Conservation (phyloP, 2,113 vertebrate species). For the Galeopterus variegatus region DNA sequence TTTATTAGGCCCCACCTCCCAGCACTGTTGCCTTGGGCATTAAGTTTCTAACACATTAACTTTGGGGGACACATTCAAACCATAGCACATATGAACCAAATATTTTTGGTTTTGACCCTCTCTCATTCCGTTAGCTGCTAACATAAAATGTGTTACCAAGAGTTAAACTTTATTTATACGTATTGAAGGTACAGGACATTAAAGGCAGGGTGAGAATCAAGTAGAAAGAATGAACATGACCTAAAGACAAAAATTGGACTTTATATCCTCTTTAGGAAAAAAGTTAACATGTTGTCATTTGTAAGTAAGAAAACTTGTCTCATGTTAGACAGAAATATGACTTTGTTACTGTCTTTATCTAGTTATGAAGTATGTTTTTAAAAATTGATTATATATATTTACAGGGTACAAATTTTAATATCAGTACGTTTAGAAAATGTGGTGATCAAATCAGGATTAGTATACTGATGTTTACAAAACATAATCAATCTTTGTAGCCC, state of each 20-base stretch:
- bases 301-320: not conserved
- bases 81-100: not conserved
- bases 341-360: not conserved
- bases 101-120: not conserved
- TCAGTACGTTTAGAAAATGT: too few species aligned
- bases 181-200: not conserved
- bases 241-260: not conserved
- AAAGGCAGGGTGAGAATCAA: not conserved
- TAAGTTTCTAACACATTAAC: too few species aligned
- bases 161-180: constrained; percentile 15
- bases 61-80: too few species aligned
- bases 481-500: too few species aligned
- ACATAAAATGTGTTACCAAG: not conserved
- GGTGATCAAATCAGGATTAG: too few species aligned
- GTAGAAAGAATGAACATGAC: not conserved
- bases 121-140: not conserved
- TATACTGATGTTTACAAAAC: too few species aligned
- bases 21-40: too few species aligned
- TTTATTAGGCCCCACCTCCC: too few species aligned
- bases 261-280: not conserved
- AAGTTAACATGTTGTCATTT: not conserved
- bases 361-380: not conserved
- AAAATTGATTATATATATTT: too few species aligned
- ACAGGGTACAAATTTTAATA: too few species aligned
- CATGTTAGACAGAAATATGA: not conserved